Evolutionary conservation across 2,113 vertebrate genomes (phyloP).

Genomic region (Gymnocephalus cernua): DNA sequence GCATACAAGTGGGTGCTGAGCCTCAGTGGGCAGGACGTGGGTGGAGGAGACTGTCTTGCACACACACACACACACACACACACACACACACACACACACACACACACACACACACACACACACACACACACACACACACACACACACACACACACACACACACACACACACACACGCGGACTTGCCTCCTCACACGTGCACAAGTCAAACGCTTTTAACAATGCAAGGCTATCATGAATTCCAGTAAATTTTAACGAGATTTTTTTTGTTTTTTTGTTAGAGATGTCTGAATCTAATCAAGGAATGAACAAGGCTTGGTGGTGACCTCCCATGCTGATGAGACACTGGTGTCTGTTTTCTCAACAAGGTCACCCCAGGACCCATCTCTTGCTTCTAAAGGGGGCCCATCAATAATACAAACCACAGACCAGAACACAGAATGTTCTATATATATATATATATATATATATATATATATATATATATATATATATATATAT

Average conservation of each 20-base stretch:
- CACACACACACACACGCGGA: neutral
- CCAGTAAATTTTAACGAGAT: neutral
- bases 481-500: neutral
- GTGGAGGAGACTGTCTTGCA: conserved; percentile 47
- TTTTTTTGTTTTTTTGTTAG: neutral
- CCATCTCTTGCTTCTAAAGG: conserved; percentile 2
- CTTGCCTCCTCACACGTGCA: neutral
- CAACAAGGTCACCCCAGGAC: conserved; percentile 24
- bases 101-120: neutral
- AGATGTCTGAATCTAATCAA: conserved; percentile 32
- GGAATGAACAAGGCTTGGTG: conserved; percentile 8
- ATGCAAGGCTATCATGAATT: conserved; percentile 45
- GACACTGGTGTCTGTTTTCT: conserved; percentile 27
- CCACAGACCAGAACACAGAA: neutral
- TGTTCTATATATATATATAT: neutral
- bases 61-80: conserved; percentile 9
- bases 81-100: neutral
- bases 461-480: too few species aligned
- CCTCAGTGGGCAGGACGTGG: conserved; percentile 76
- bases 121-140: conserved; percentile 3
- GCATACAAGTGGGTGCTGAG: conserved; percentile 64
- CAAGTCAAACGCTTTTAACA: neutral
- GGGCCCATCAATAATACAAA: neutral
- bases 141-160: neutral
- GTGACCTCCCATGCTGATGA: conserved; percentile 36